Base-by-base conservation (phyloP, 2,113 vertebrate genomes). In the Synchiropus splendidus region DNA sequence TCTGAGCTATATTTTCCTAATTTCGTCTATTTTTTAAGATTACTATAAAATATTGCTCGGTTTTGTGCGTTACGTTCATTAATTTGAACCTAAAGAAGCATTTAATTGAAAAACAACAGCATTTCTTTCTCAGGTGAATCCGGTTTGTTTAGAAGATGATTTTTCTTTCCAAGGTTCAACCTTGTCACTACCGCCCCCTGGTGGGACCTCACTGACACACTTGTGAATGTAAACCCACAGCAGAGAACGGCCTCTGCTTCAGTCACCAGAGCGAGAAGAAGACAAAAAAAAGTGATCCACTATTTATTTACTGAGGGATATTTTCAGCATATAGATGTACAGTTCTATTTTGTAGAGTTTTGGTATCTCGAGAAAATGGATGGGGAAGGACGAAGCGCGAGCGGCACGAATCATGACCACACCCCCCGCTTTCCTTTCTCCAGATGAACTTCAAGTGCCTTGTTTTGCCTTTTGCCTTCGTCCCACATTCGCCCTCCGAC, bases 291-390 rank as follows among this genome's bases (percentile, higher is more conserved):
- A 50, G 54, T 60, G 64, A 59, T 58, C 55, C 48, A 64, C 80
- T 80, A 83, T 83, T 82, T 81, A 83, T 83, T 77, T 77, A 79
- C 74, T 54, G 55, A 67, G 54, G 63, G 67, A 78, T 85, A 78
- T 84, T 83, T 85, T 85, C 72, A 78, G 64, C 72, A 69, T 51
- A 74, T 42, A 78, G 60, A 53, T 82, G 66, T 85, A 82, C 64
- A 79, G 69, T 56, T 83, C 51, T 83, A 81, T 84, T 84, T 86
- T 80, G 49, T 81, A 83, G 73, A 78, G 46, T 72, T 76, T 80
- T 82, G 58, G 59, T 78, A 78, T 76, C 67, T 58, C 68, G 70
- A 67, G 42, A 51, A 45, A 64, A 67, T 73, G 58, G 42, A 48
- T 6, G 31, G 15, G 36, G 18, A 12, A 18, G 17, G 58, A 52